These are phyloP conservation scores for Ernsta delagoae DNA, from an alignment of 2,888 invertebrate genomes.

Conservation along the genomic window DNA sequence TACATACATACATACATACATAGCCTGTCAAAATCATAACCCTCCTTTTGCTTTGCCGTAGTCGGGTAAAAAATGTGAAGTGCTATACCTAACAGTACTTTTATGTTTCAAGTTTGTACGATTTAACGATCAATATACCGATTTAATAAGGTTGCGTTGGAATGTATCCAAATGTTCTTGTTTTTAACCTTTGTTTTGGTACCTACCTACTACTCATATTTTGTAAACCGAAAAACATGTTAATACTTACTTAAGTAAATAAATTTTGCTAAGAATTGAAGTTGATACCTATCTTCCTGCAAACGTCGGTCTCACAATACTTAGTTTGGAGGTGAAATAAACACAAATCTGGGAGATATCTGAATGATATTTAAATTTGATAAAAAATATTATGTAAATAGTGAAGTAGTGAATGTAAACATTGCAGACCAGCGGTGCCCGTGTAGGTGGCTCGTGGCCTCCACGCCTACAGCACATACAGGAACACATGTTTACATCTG, in stretches of 20 bases:
- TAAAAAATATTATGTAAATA: conserved; percentile 59
- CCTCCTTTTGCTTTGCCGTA: no score
- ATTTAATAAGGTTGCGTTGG: conserved; percentile 32
- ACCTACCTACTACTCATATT: background rate
- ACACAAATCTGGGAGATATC: conserved; percentile 19
- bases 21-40: no score
- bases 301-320: background rate
- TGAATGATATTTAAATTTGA: conserved; percentile 42
- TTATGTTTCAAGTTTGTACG: conserved; percentile 9
- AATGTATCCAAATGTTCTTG: conserved; percentile 40
- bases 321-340: background rate
- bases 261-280: background rate
- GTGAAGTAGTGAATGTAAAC: conserved; percentile 50
- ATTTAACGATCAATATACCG: conserved; percentile 9
- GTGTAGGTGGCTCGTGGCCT: conserved; percentile 65
- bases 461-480: conserved; percentile 62
- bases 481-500: conserved; percentile 75
- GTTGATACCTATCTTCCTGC: background rate
- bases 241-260: background rate
- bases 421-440: conserved; percentile 42
- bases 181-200: background rate
- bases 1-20: no score
- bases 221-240: background rate
- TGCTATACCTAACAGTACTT: conserved; percentile 12
- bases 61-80: no score